Base-by-base conservation (phyloP, 2,888 invertebrate species). In the Amiota communis region DNA sequence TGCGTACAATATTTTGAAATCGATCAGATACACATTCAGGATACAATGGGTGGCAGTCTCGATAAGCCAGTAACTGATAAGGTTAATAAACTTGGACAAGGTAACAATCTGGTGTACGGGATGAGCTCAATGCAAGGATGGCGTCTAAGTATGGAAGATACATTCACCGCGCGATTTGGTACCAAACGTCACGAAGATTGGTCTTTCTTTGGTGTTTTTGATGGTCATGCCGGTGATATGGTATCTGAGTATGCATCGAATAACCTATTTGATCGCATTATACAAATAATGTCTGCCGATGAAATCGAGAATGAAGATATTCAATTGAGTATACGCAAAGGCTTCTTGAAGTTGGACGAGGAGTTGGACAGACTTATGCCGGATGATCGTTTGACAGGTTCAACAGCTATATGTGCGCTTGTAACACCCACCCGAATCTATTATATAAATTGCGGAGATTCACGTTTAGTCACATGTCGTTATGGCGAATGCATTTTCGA, bases 171-270 rank as follows among this genome's bases (percentile, higher is more conserved):
- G 69, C 89, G 78, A 4, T 93, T 94, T 59, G 93, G 95, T 80
- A 91, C 98, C 74, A 92, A 92, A 76, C 92, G 93, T 72, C 92
- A 95, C 69, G 92, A 93, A 74, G 94, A 96, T 88, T 97, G 97
- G 96, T 96, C 97, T 63, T 99, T 98, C 91, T 99, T 99, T 90
- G 99, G 97, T 12, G 98, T 99, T 73, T 99, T 98, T 90, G 99
- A 99, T 90, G 99, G 99, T 2, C 99, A 99, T 91, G 98, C 98
- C 64, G 98, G 99, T 72, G 95, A 94, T 74, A 92, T 93, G 81
- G 97, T 98, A 65, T 97, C 98, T 1, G 95, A 95, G 77, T 95
- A 96, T 89, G 97, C 97, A 90, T 95, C 97, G 49, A 94, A 94
- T 85, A 93, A 97, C 89, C 91, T 98, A 75, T 91, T 97, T 70